Evolutionary conservation across 2,888 invertebrate species (phyloP), one percentile per base, ranked within the genome.

Genomic region (Drosophila mettleri): DNA sequence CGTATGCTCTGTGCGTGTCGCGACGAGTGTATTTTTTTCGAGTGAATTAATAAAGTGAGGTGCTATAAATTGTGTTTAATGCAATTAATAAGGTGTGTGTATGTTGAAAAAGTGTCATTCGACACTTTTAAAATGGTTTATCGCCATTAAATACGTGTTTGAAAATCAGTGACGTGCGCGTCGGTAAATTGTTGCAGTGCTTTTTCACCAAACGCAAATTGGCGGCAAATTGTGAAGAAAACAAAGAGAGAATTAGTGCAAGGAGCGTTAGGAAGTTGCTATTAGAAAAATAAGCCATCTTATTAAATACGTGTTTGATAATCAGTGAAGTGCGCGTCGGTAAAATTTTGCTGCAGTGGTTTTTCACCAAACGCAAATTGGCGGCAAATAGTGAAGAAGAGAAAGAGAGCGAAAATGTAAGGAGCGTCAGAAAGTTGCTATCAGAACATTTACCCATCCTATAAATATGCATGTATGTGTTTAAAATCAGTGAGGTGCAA

Each of bases 131-230:
- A 45, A 27, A 16, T 29, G 6, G 16, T 29, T 45, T 29, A 29
- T 18, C 45, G 45, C 7, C 27, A 16, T 27, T 16, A 45, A 12
- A 45, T 12, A 45, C 29, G 16, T 29, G 45, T 29, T 45, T 27
- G 7, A 45, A 27, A 45, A 27, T 27, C 45, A 45, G 45, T 45
- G 12, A 45, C 16, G 27, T 27, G 27, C 7, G 16, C 27, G 16
- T 16, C n/a, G 10, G 16, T 16, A 27, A 45, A 45, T 45, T 27
- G 0, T 27, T 29, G 12, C 27, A 18, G 27, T 12, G 45, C 45
- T 29, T 45, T 45, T 45, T 29, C 12, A 16, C 16, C 45, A 29
- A 45, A 18, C 27, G 16, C 45, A 45, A 45, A 45, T 45, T 45
- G 45, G 45, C 27, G 45, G 27, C 12, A 45, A 45, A 18, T 29